Conservation (phyloP, 2,797 vertebrate species). For the Sphaeramia orbicularis region DNA sequence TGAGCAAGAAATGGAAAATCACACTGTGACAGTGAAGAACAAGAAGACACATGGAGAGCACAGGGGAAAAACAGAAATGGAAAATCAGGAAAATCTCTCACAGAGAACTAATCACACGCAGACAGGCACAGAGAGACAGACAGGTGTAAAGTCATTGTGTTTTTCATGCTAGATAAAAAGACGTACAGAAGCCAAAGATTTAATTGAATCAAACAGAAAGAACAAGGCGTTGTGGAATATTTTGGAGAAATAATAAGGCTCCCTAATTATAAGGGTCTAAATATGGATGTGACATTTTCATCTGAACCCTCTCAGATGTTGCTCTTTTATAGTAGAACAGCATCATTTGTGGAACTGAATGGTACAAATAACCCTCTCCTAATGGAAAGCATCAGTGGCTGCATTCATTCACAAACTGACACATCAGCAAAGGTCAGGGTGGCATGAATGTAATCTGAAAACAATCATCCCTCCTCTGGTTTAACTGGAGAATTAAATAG, state of each 20-base stretch:
- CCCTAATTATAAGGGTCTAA: slow-evolving; percentile 71
- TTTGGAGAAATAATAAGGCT: slow-evolving; percentile 51
- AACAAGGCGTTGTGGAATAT: slow-evolving; percentile 28
- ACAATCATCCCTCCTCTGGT: not conserved
- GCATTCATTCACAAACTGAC: slow-evolving; percentile 3
- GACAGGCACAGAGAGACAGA: slow-evolving; percentile 7
- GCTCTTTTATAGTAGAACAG: slow-evolving; percentile 3
- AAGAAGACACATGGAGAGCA: slow-evolving; percentile 22
- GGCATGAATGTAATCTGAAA: slow-evolving; percentile 10
- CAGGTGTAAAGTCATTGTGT: slow-evolving; percentile 29
- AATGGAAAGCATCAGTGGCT: not conserved
- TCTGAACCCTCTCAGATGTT: slow-evolving; percentile 45
- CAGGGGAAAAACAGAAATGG: slow-evolving; percentile 17
- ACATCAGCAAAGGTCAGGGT: slow-evolving; percentile 3
- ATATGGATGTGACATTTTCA: slow-evolving; percentile 62
- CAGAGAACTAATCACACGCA: slow-evolving; percentile 42
- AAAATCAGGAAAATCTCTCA: slow-evolving; percentile 30
- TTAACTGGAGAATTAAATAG: not conserved
- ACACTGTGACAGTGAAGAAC: slow-evolving; percentile 25
- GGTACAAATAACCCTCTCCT: slow-evolving; percentile 3
- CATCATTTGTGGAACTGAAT: slow-evolving; percentile 8
- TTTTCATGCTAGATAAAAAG: slow-evolving; percentile 25
- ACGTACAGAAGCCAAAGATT: slow-evolving; percentile 37
- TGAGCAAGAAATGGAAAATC: slow-evolving; percentile 46
- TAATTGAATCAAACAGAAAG: slow-evolving; percentile 56